Evolutionary conservation across 2,888 invertebrate genomes (phyloP).

Genomic region (Leptinotarsa peninsularis): DNA sequence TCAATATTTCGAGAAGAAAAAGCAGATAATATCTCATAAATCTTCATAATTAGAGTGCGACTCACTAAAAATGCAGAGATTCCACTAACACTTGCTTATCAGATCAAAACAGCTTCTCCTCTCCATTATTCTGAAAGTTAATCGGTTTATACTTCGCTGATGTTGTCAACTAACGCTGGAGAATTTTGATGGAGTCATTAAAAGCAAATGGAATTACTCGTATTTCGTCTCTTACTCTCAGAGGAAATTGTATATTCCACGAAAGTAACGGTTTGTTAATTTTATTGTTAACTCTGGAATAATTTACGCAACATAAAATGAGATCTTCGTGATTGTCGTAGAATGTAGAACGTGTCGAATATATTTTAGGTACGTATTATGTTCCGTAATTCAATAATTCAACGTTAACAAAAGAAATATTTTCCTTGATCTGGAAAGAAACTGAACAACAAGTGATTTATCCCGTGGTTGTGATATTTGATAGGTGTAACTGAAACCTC

Average conservation of each 20-base stretch:
- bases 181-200: constrained; percentile 7
- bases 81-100: not conserved
- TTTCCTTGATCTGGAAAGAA: too few species aligned
- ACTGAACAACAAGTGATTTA: too few species aligned
- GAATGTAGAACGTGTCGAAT: too few species aligned
- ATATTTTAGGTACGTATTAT: too few species aligned
- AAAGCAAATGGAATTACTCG: not conserved
- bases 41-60: not conserved
- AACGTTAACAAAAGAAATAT: too few species aligned
- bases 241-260: not conserved
- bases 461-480: too few species aligned
- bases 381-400: too few species aligned
- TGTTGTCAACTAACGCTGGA: not conserved
- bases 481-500: too few species aligned
- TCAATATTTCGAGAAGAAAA: too few species aligned
- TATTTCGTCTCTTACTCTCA: not conserved
- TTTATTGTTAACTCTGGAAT: not conserved
- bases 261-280: not conserved
- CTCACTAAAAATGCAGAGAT: not conserved
- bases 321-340: not conserved
- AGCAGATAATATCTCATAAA: not conserved
- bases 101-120: not conserved
- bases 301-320: not conserved
- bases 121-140: not conserved
- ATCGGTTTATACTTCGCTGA: constrained; percentile 1